Evolutionary conservation across 2,797 vertebrate species (phyloP).

Genomic region (Peromyscus attwateri): DNA sequence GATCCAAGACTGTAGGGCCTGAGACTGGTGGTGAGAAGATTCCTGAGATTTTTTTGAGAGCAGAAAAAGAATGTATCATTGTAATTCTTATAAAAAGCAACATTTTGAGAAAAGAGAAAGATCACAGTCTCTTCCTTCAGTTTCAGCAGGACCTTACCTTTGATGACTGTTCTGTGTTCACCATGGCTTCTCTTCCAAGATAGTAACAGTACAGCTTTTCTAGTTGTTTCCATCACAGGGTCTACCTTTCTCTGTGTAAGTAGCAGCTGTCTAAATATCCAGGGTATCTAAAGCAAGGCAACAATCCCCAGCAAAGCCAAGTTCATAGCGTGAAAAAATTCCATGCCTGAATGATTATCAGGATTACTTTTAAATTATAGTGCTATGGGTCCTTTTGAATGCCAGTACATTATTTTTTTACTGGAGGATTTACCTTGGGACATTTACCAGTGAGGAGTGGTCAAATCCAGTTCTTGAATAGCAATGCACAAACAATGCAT

Average conservation of each 20-base stretch:
- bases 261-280: neutral
- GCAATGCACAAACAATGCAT: neutral
- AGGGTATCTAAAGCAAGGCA: neutral
- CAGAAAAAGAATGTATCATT: neutral
- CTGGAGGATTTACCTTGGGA: neutral
- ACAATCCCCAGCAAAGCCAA: neutral
- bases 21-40: neutral
- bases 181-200: neutral
- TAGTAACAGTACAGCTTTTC: neutral
- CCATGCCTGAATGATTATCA: neutral
- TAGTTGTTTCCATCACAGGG: neutral
- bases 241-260: neutral
- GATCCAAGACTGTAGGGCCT: too few species aligned
- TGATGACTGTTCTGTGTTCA: neutral
- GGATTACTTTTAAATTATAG: neutral
- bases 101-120: neutral
- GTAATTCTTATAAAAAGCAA: neutral
- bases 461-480: conserved; percentile 25
- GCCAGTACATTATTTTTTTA: neutral
- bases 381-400: neutral
- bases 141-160: neutral
- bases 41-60: neutral
- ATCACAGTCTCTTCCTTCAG: neutral
- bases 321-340: neutral
- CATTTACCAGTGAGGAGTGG: neutral